Conservation (phyloP, 2,888 invertebrate species). For the Drosophila multiciliata region DNA sequence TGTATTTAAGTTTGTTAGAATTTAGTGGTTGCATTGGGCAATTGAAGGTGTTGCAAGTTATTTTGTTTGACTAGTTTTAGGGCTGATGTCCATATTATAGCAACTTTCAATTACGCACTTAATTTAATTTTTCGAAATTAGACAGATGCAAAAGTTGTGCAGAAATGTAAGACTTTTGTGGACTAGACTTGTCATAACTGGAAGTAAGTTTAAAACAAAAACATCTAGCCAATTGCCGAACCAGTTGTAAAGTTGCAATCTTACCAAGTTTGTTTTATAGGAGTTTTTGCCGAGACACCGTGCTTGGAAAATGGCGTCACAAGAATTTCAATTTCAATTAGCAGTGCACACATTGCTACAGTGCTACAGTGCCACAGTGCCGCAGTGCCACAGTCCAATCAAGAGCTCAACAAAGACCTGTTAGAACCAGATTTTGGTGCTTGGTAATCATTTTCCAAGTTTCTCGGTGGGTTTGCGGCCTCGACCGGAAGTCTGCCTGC, state of each 20-base stretch:
- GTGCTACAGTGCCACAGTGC: not conserved
- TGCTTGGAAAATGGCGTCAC: conserved; percentile 26
- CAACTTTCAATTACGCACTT: conserved; percentile 46
- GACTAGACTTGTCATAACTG: conserved; percentile 36
- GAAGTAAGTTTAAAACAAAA: conserved; percentile 29
- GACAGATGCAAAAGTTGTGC: conserved; percentile 11
- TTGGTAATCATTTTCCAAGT: conserved; percentile 21
- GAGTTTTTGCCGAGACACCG: conserved; percentile 18
- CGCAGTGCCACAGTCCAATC: conserved; percentile 35
- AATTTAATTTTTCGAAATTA: conserved; percentile 50
- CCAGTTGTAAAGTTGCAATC: conserved; percentile 40
- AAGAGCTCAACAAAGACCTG: conserved; percentile 36
- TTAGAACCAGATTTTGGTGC: conserved; percentile 24
- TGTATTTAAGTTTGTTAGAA: not conserved
- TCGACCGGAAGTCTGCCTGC: conserved; percentile 16
- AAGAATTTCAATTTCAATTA: conserved; percentile 57
- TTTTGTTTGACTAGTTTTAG: conserved; percentile 14
- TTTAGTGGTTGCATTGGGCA: not conserved
- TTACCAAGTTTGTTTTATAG: conserved; percentile 33
- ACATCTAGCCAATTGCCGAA: conserved; percentile 39
- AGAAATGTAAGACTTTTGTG: conserved; percentile 7
- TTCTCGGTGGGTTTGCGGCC: conserved; percentile 23
- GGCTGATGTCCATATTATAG: conserved; percentile 10
- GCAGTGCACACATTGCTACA: conserved; percentile 11
- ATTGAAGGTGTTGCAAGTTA: conserved; percentile 27